Percentiles rank a stretch among this genome's conserved stretches.
These are phyloP conservation scores for Aphaenogaster rudis DNA, from an alignment of 1,140 invertebrate species.

Conservation along the genomic window DNA sequence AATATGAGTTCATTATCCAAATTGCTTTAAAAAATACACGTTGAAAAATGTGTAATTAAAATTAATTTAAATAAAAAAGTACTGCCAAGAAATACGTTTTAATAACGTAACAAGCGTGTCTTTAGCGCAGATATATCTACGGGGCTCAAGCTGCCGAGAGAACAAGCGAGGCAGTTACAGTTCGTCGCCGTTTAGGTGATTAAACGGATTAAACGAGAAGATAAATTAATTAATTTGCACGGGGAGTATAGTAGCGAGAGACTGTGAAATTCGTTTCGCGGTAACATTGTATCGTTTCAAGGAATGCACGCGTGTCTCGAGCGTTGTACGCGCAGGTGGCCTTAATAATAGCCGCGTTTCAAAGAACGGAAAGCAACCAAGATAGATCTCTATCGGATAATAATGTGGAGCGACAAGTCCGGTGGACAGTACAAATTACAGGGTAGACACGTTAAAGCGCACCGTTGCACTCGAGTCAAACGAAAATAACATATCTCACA, in stretches of 20 bases:
- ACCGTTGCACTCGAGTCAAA: not conserved
- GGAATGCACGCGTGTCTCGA: constrained; percentile 4
- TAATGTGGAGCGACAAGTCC: constrained; percentile 16
- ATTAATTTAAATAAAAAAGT: not conserved
- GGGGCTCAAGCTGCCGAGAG: not conserved
- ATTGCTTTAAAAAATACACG: not conserved
- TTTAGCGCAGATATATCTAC: constrained; percentile 24
- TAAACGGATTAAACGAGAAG: constrained; percentile 39
- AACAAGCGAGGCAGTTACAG: constrained; percentile 34
- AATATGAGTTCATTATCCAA: not conserved
- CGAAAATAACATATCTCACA: constrained; percentile 16
- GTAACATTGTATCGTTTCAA: constrained; percentile 27
- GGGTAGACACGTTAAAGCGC: constrained; percentile 3
- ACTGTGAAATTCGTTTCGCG: constrained; percentile 25
- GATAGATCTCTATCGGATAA: constrained; percentile 42
- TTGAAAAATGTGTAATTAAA: not conserved
- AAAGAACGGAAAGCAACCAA: constrained; percentile 36
- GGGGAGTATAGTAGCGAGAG: not conserved
- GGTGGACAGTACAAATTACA: constrained; percentile 23
- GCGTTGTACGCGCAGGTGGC: not conserved
- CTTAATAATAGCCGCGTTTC: constrained; percentile 23
- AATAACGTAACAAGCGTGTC: constrained; percentile 12
- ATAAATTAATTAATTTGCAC: constrained; percentile 47
- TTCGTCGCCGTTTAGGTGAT: constrained; percentile 22
- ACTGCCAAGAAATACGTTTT: not conserved